Conservation (phyloP, 2,888 invertebrate genomes). For the Coelogynopora nodosa region DNA sequence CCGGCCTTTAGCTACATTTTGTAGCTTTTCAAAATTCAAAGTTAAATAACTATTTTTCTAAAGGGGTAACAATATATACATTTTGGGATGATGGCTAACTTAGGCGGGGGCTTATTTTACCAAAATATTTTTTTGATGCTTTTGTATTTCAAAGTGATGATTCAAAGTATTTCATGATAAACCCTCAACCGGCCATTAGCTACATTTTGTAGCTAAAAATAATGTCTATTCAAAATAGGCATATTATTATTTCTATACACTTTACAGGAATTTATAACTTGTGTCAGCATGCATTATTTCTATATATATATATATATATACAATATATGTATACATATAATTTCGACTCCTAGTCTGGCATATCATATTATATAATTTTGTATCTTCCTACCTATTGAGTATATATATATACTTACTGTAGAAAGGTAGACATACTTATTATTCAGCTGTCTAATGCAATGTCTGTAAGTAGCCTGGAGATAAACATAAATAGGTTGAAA, state of each 20-base stretch:
- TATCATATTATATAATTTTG: conserved; percentile 6
- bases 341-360: not conserved
- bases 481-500: not conserved
- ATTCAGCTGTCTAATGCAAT: not conserved
- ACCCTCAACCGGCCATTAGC: not conserved
- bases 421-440: not conserved
- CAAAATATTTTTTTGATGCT: not conserved
- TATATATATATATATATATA: not conserved
- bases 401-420: not conserved
- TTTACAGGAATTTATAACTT: not conserved
- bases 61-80: not conserved
- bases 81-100: not conserved
- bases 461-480: not conserved
- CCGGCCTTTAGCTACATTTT: not conserved
- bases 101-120: not conserved
- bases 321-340: not conserved
- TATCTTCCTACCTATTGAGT: not conserved
- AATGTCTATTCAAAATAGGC: not conserved
- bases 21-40: not conserved
- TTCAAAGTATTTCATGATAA: too few relatives aligned
- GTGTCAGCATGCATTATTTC: not conserved
- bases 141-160: not conserved
- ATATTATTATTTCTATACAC: not conserved
- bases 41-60: not conserved
- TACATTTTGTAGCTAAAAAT: not conserved